Conservation (phyloP, 1,140 invertebrate species). For the Pseudomyrmex cubaensis region DNA sequence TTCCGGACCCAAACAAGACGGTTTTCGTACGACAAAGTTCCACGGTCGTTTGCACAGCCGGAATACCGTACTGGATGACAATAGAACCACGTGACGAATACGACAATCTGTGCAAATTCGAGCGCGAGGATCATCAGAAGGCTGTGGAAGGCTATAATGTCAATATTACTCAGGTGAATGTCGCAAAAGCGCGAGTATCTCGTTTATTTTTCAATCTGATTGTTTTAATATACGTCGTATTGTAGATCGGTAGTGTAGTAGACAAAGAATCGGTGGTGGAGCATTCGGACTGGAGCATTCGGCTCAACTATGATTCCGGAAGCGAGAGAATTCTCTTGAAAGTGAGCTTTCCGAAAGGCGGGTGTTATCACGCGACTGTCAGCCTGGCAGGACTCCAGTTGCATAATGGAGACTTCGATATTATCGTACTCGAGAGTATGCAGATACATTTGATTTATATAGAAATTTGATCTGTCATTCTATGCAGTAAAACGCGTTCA, state of each 20-base stretch:
- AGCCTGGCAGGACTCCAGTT: slow-evolving; percentile 91
- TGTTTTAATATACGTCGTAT: background rate
- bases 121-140: slow-evolving; percentile 86
- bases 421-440: slow-evolving; percentile 94
- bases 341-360: slow-evolving; percentile 89
- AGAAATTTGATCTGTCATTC: too few relatives aligned
- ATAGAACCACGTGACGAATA: slow-evolving; percentile 96
- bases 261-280: slow-evolving; percentile 84
- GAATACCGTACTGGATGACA: slow-evolving; percentile 91
- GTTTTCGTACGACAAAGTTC: slow-evolving; percentile 94
- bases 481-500: slow-evolving; percentile 72
- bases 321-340: slow-evolving; percentile 88
- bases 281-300: slow-evolving; percentile 84
- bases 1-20: slow-evolving; percentile 93
- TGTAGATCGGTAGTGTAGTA: slow-evolving; percentile 83
- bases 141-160: slow-evolving; percentile 87
- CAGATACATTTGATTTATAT: too few relatives aligned
- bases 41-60: slow-evolving; percentile 93
- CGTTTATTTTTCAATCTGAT: background rate
- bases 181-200: background rate
- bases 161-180: slow-evolving; percentile 82
- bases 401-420: slow-evolving; percentile 96
- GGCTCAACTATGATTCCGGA: slow-evolving; percentile 88
- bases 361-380: slow-evolving; percentile 93
- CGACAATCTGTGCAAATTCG: slow-evolving; percentile 92